Conservation (phyloP, 2,113 vertebrate genomes). For the Malurus melanocephalus region DNA sequence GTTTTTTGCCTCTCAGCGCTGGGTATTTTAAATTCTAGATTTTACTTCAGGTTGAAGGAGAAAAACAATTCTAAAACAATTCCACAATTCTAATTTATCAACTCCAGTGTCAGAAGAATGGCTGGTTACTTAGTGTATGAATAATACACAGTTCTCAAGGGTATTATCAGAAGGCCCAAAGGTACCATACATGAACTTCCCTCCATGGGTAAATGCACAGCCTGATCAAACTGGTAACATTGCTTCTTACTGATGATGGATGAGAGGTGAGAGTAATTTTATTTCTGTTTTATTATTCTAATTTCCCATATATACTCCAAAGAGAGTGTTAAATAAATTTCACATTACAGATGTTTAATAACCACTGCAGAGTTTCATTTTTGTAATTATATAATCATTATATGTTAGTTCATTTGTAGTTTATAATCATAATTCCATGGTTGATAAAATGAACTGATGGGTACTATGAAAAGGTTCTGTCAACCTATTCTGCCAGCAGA, state of each 20-base stretch:
- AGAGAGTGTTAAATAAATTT: constrained; percentile 34
- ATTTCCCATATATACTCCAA: constrained; percentile 14
- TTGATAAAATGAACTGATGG: constrained; percentile 54
- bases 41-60: neutral
- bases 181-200: neutral
- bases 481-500: constrained; percentile 9
- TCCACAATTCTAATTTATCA: neutral
- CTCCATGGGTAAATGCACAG: neutral
- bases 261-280: neutral
- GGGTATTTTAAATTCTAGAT: neutral
- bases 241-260: neutral
- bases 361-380: constrained; percentile 23
- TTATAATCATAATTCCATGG: constrained; percentile 38
- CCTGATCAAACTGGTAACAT: neutral
- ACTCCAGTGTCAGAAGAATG: neutral
- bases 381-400: constrained; percentile 40
- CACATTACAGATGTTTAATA: constrained; percentile 30
- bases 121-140: neutral
- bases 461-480: constrained; percentile 34
- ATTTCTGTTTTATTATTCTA: constrained; percentile 22
- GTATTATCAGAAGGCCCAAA: neutral
- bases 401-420: constrained; percentile 31
- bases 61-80: neutral
- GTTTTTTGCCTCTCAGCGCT: neutral
- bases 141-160: neutral